Evolutionary conservation across 2,113 vertebrate genomes (phyloP), one percentile per base, ranked within the genome.

Genomic region (Sinosuthora webbiana): DNA sequence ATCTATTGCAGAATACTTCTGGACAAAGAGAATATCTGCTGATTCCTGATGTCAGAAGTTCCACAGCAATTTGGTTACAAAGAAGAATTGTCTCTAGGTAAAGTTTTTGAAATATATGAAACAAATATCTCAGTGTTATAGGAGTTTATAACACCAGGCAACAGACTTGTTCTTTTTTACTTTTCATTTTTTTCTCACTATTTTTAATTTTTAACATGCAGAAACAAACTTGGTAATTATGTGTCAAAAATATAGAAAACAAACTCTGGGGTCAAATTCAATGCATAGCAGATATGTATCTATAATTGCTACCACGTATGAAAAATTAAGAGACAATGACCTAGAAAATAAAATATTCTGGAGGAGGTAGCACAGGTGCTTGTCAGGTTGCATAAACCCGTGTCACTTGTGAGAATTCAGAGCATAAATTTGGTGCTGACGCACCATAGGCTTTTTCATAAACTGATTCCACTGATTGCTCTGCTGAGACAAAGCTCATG

Each of bases 361-460:
- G 14, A 65, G 30, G 8, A 53, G 3, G 8, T 45, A 64, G 19
- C 3, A 15, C 22, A 71, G 17, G 9, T 27, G 22, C 18, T 33
- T 39, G 5, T 30, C 42, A 57, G 4, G 0, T 23, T 76, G 6
- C 21, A 37, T n/a, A 56, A 45, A 18, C 6, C 8, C 28, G 22
- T 13, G 2, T 15, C 30, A 44, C 5, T 50, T n/a, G 16, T 24
- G 25, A 50, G 16, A 63, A 57, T 50, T 84, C 15, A 27, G 14
- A 41, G 9, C 4, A 8, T 13, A 44, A 9, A 5, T 67, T 57
- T 67, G 9, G 33, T 14, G 35, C 53, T 80, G 14, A 4, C 2
- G 5, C 27, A 21, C 10, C 9, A 33, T 10, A n/a, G 2, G 2
- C 4, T n/a, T 49, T 57, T 69, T 68, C 2, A 1, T 31, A 30